A percentile compares a stretch with the other conserved stretches of the same genome.
Evolutionary conservation across 2,797 vertebrate species (phyloP).

Genomic region (Fratercula arctica): DNA sequence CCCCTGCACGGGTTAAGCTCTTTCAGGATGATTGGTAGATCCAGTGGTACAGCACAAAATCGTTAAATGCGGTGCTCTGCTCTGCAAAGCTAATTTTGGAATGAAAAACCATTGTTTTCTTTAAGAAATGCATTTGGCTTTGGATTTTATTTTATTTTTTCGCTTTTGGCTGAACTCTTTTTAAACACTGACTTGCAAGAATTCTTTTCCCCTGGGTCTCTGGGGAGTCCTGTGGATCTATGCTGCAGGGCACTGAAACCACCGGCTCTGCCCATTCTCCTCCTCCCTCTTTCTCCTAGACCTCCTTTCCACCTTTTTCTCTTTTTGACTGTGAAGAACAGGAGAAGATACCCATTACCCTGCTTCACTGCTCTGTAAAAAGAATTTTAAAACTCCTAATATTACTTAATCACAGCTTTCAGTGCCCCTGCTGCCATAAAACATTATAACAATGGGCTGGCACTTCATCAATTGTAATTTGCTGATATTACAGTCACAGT

Average conservation of each 20-base stretch:
- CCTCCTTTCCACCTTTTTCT: background rate
- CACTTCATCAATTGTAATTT: conserved; percentile 66
- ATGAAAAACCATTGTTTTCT: background rate
- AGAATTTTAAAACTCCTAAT: conserved; percentile 35
- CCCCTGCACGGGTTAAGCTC: background rate
- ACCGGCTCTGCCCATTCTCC: background rate
- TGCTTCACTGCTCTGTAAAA: conserved; percentile 29
- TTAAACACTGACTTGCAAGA: background rate
- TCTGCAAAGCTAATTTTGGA: background rate
- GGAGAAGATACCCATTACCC: conserved; percentile 18
- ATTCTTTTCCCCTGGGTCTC: background rate
- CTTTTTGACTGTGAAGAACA: conserved; percentile 8
- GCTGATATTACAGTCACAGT: conserved; percentile 58
- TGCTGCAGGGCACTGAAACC: background rate
- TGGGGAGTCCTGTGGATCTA: background rate
- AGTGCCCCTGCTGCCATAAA: conserved; percentile 58
- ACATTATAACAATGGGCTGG: conserved; percentile 59
- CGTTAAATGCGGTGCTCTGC: background rate
- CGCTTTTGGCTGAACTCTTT: background rate
- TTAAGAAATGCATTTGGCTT: background rate
- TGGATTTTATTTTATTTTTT: background rate
- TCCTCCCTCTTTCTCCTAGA: background rate
- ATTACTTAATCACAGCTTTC: conserved; percentile 65
- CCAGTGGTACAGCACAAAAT: background rate
- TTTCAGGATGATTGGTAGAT: background rate